Conservation (phyloP, 1,140 invertebrate genomes). For the Carposina sasakii region DNA sequence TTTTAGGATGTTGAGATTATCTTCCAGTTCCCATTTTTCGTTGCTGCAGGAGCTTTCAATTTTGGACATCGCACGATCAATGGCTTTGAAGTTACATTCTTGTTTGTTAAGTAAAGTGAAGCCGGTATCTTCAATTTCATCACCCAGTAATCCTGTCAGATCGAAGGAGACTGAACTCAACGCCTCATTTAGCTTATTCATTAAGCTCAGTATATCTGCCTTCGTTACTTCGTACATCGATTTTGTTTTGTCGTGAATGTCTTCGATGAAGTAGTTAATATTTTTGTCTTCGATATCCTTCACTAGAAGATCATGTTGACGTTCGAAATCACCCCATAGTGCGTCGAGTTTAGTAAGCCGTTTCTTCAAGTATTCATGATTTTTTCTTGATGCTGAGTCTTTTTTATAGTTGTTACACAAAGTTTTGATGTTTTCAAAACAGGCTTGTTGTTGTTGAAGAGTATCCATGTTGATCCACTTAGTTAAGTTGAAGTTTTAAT, state of each 20-base stretch:
- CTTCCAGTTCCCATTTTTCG: constrained; percentile 10
- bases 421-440: constrained; percentile 5
- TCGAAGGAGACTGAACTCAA: background rate
- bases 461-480: constrained; percentile 1
- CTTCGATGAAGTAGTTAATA: constrained; percentile 3
- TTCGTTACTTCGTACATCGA: constrained; percentile 1
- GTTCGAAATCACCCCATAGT: background rate
- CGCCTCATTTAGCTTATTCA: background rate
- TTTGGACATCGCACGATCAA: constrained; percentile 5
- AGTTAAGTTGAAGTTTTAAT: too few species aligned
- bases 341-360: background rate
- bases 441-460: background rate
- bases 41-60: background rate
- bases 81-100: constrained; percentile 6
- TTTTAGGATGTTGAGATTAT: background rate
- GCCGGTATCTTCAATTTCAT: background rate
- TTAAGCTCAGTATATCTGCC: background rate
- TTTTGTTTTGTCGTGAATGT: constrained; percentile 6
- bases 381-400: background rate
- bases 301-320: background rate
- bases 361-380: background rate
- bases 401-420: constrained; percentile 6
- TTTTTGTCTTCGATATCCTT: constrained; percentile 1
- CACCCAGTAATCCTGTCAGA: background rate
- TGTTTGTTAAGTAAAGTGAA: constrained; percentile 4